A percentile compares a stretch with the other conserved stretches of the same genome.
These are phyloP conservation scores for Pan troglodytes DNA, from an alignment of 2,113 vertebrate species.

Conservation along the genomic window NHGRI_mPanTro3-v2.1_pri NC_072401.2:37033501-37034000, in stretches of 20 bases:
- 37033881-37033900: conserved; percentile 52
- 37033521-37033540: not conserved
- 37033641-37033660: not conserved
- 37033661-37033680: not conserved
- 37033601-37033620: conserved; percentile 29
- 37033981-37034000: conserved; percentile 20
- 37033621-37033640: not conserved
- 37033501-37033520: not conserved
- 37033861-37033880: conserved; percentile 33
- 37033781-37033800: not conserved
- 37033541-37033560: not conserved
- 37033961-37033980: conserved; percentile 49
- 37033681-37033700: not conserved
- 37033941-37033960: conserved; percentile 66
- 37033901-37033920: conserved; percentile 38
- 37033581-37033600: not conserved
- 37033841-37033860: not conserved
- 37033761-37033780: not conserved
- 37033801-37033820: conserved; percentile 51
- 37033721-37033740: not conserved
- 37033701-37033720: not conserved
- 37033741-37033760: not conserved
- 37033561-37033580: not conserved
- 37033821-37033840: conserved; percentile 23
- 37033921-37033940: conserved; percentile 43